phyloP scores from a whole-genome alignment of 2,888 invertebrate species.

The Nephrotoma guestfalica region DNA sequence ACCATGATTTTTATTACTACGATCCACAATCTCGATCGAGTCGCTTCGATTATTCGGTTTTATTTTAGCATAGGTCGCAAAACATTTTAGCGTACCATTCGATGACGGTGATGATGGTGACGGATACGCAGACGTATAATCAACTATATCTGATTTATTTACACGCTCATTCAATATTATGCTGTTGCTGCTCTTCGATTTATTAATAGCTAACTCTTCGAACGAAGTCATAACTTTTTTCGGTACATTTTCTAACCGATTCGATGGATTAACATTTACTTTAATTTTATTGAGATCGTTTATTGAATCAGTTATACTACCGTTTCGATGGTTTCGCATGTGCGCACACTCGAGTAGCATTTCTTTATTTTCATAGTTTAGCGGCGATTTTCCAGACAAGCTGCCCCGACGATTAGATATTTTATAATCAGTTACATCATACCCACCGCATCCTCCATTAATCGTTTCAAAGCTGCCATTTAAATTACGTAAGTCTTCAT shows the following conservation, averaged over 20 bases:
- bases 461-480: neutral
- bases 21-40: neutral
- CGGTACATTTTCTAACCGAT: neutral
- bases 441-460: neutral
- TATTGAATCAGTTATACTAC: neutral
- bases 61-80: neutral
- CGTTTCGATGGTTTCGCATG: constrained; percentile 7
- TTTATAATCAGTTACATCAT: neutral
- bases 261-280: neutral
- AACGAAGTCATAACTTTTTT: constrained; percentile 16
- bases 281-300: constrained; percentile 1
- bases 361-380: constrained; percentile 6
- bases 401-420: constrained; percentile 12
- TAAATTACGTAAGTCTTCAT: constrained; percentile 11
- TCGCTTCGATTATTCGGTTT: neutral
- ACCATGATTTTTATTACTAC: neutral
- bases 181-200: neutral
- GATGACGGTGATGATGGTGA: neutral
- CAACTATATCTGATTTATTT: neutral
- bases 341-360: constrained; percentile 14
- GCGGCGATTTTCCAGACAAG: constrained; percentile 14
- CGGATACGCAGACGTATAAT: neutral
- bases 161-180: neutral
- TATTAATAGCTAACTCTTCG: constrained; percentile 13
- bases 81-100: neutral